Base-by-base conservation (phyloP, 2,888 invertebrate species). In the Melieria omissa region DNA sequence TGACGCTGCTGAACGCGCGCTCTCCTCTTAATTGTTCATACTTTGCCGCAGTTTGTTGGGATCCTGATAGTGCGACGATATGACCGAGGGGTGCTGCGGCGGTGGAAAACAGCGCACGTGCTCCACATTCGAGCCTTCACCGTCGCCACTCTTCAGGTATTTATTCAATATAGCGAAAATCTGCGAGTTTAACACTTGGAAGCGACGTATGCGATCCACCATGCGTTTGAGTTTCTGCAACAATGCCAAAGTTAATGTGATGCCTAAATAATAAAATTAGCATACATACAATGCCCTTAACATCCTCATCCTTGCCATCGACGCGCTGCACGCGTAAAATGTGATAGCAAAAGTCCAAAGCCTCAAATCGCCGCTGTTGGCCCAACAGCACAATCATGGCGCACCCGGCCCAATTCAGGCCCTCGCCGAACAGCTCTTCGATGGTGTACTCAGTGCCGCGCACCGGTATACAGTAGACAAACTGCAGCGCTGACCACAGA, bases 361-460 rank as follows among this genome's bases (percentile, higher is more conserved):
- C 97, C 85, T 99, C 98, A 87, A 99, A 99, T 73, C 98, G 89
- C 61, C 97, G 89, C 88, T 99, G 98, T 83, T 99, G 99, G 0
- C 97, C 97, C 52, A 99, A 89, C 57, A 99, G 89, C 4, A 96
- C 94, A 75, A 99, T 96, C 90, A 99, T 95, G 10, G 97, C 93
- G 86, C 98, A 98, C 0, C 98, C 99, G 5, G 98, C 99, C 99
- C 99, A 99, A 87, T 99, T 97, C 0, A 99, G 89, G 0, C 99
- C 99, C 88, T 99, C 99, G 8, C 99, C 99, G 88, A 98, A 99
- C 76, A 99, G 88, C 88, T 99, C 97, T 86, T 98, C 98, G 0
- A 98, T 95, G 16, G 98, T 98, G 82, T 95, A 97, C 88, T 99
- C 97, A 1, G 96, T 97, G 77, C 96, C 96, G 5, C 95, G 95